Percentiles rank a stretch among this genome's conserved stretches.
Evolutionary conservation across 2,797 vertebrate species (phyloP).

Genomic region (Chromis chromis): DNA sequence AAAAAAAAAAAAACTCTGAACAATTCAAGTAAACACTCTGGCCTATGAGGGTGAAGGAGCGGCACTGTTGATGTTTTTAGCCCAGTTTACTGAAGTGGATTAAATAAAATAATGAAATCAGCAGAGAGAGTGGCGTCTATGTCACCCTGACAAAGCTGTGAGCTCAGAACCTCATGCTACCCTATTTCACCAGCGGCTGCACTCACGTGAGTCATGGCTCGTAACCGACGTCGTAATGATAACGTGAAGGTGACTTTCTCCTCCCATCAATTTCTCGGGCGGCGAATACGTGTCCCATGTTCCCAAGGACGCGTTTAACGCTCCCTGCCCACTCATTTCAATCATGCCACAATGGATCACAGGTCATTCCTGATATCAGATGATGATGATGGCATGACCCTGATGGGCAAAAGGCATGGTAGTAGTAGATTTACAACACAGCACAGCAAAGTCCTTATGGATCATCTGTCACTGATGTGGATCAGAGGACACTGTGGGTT

Average conservation of each 20-base stretch:
- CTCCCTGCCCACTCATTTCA: slow-evolving; percentile 55
- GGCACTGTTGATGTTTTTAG: slow-evolving; percentile 26
- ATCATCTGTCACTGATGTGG: slow-evolving; percentile 43
- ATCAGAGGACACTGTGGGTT: slow-evolving; percentile 37
- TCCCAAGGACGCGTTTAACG: slow-evolving; percentile 72
- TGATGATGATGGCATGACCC: slow-evolving; percentile 68
- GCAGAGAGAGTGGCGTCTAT: slow-evolving; percentile 36
- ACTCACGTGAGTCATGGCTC: slow-evolving; percentile 56
- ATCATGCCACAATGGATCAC: slow-evolving; percentile 54
- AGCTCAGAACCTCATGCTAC: slow-evolving; percentile 22
- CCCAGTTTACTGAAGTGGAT: slow-evolving; percentile 33
- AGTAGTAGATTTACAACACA: slow-evolving; percentile 53
- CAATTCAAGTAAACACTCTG: slow-evolving; percentile 12
- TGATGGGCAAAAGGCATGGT: slow-evolving; percentile 46
- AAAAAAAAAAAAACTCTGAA: slow-evolving; percentile 13
- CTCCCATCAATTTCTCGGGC: slow-evolving; percentile 72
- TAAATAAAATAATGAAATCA: slow-evolving; percentile 28
- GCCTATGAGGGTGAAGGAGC: not conserved
- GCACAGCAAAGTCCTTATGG: slow-evolving; percentile 27
- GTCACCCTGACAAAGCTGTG: slow-evolving; percentile 41
- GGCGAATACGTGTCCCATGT: slow-evolving; percentile 49
- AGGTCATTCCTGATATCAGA: slow-evolving; percentile 45
- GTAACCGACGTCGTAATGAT: slow-evolving; percentile 55
- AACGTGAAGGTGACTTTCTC: slow-evolving; percentile 83
- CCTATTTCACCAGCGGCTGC: slow-evolving; percentile 67